A percentile compares a stretch with the other conserved stretches of the same genome.
Evolutionary conservation across 1,140 invertebrate species (phyloP).

Genomic region (Lamellibrachia luymesi): DNA sequence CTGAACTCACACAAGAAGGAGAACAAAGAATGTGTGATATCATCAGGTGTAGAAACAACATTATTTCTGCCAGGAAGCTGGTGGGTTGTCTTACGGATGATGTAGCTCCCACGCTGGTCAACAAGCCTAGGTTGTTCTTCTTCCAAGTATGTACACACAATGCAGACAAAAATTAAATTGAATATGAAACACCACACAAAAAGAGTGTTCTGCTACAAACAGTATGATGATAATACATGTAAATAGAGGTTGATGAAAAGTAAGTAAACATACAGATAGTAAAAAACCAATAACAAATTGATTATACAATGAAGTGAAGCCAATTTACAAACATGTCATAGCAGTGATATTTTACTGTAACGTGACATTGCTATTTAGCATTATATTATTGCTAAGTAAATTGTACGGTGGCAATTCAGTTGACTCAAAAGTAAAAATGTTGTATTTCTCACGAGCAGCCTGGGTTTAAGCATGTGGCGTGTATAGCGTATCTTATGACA

Average conservation of each 20-base stretch:
- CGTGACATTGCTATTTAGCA: too few relatives aligned
- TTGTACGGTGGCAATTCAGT: neutral
- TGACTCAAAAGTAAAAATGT: neutral
- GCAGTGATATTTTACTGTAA: neutral
- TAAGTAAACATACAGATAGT: neutral
- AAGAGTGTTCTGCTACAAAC: neutral
- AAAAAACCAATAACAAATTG: neutral
- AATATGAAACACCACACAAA: neutral
- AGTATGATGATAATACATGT: neutral
- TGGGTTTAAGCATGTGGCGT: too few relatives aligned
- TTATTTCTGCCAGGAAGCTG: neutral
- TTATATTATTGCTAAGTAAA: neutral
- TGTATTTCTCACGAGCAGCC: too few relatives aligned
- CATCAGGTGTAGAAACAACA: neutral
- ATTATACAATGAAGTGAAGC: neutral
- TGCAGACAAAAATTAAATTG: neutral
- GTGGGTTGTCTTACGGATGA: neutral
- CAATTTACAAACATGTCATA: too few relatives aligned
- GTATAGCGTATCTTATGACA: neutral
- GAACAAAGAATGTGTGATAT: neutral
- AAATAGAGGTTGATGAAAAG: neutral
- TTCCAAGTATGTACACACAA: neutral
- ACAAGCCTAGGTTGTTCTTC: neutral
- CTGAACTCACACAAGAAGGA: neutral
- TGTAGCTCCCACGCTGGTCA: neutral